Base-by-base conservation (phyloP, 2,797 vertebrate genomes). In the Caiman crocodilus region DNA sequence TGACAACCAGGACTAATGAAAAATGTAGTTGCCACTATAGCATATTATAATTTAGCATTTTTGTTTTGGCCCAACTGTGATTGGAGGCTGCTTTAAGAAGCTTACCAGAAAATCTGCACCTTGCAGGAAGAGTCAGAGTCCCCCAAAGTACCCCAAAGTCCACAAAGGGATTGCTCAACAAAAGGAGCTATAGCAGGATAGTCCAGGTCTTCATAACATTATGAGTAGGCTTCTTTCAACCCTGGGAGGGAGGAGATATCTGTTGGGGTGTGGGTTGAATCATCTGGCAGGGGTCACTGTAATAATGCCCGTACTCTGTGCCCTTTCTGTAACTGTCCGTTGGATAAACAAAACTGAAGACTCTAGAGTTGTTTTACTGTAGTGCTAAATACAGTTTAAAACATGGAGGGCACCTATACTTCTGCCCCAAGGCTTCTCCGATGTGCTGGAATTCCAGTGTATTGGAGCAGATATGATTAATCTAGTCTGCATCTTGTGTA, bases 1-100 rank as follows among this genome's bases (percentile, higher is more conserved):
- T 89, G 93, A 96, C 89, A 95, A 55, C 89, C 94, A 92, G 94
- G 95, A 95, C 76, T 82, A 79, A 88, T 88, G 87, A 84, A 26
- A 90, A 93, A 91, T 94, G 89, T 13, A 94, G 87, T 92, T 94
- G 88, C 92, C 81, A 30, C 75, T 94, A 88, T 30, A 85, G 79
- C 23, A 42, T 85, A 92, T 93, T 96, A 92, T 94, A 86, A 90
- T 94, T 94, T 90, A 79, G 11, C 63, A 18, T 82, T 90, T 73
- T 91, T 26, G 63, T 15, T 81, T 84, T 56, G 84, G 92, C 92
- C 85, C 79, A 90, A 89, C 93, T 84, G 74, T 89, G 81, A 93
- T 69, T 65, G 65, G 79, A 83, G 93, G 89, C 87, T 63, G 85
- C 85, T 88, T 81, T 75, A 30, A 93, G 89, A 50, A 90, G 30